Base-by-base conservation (phyloP, 2,888 invertebrate genomes). In the Hipparchia sbordonii region DNA sequence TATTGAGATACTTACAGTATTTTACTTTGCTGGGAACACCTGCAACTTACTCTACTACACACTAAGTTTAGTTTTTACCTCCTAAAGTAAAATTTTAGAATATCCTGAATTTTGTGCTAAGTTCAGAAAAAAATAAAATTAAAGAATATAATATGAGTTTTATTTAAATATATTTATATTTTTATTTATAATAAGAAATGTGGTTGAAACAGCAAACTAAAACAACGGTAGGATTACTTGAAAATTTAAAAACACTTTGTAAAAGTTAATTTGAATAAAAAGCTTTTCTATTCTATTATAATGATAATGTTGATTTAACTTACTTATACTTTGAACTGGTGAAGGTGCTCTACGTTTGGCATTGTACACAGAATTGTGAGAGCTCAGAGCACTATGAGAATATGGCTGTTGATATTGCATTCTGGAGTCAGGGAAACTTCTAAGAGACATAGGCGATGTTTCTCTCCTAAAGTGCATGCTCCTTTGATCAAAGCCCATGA, bases 321-420 rank as follows among this genome's bases (percentile, higher is more conserved):
- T 79, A 92, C 92, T 88, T 75, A 85, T 85, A 77, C 87, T 90
- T 72, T 87, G 82, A 72, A 87, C 76, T 45, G 92, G 91, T 77
- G 84, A 82, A n/a, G 91, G 85, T 63, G 92, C 89, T 13, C 85
- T 84, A 80, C 85, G 81, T 82, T 89, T 85, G 8, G 85, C 85
- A 84, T 85, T 86, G 61, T 80, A 80, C 39, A 85, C 79, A 0
- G 89, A 88, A 68, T 83, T 82, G 12, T 84, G 85, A 51, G 84
- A 85, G 71, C 82, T 79, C 77, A 83, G 83, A 10, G 82, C 82
- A 71, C 79, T 76, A 33, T 76, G 78, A 75, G 84, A 79, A 54
- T 78, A 79, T 2, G 82, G 80, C 60, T 80, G 80, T 56, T 82
- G 81, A 72, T 83, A 85, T 6, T 81, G 80, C 2, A 80, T 77